Conservation (phyloP, 2,888 invertebrate genomes). For the Caenorhabditis sp. region DNA sequence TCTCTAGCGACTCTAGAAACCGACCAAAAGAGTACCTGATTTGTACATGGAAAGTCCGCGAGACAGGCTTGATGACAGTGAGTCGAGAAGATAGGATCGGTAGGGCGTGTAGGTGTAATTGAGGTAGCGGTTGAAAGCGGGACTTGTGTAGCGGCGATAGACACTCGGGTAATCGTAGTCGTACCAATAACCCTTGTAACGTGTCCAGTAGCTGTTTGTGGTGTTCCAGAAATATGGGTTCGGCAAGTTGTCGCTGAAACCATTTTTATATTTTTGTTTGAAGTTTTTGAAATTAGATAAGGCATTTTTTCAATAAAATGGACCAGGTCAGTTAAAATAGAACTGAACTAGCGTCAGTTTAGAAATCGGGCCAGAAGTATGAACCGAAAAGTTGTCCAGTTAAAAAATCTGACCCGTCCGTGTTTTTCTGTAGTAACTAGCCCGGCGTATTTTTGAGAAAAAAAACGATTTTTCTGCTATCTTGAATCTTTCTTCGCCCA, state of each 20-base stretch:
- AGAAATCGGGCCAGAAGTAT: too few relatives aligned
- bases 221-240: slow-evolving; percentile 65
- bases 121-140: slow-evolving; percentile 51
- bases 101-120: slow-evolving; percentile 54
- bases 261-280: too few relatives aligned
- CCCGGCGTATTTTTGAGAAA: too few relatives aligned
- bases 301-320: background rate
- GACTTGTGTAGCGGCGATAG: slow-evolving; percentile 55
- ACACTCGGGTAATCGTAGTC: slow-evolving; percentile 63
- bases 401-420: too few relatives aligned
- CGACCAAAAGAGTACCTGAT: slow-evolving; percentile 36
- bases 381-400: too few relatives aligned
- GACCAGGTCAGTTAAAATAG: background rate
- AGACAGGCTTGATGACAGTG: slow-evolving; percentile 47
- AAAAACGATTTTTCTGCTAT: too few relatives aligned
- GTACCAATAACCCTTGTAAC: slow-evolving; percentile 68
- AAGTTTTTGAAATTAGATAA: background rate
- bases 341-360: too few relatives aligned
- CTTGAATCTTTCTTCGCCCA: too few relatives aligned
- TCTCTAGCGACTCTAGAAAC: slow-evolving; percentile 10
- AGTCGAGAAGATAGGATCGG: slow-evolving; percentile 57
- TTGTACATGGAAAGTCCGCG: slow-evolving; percentile 58
- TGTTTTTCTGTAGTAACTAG: too few relatives aligned
- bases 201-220: slow-evolving; percentile 61
- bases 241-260: slow-evolving; percentile 56